Base-by-base conservation (phyloP, 2,888 invertebrate genomes). In the Xiphydria camelus region DNA sequence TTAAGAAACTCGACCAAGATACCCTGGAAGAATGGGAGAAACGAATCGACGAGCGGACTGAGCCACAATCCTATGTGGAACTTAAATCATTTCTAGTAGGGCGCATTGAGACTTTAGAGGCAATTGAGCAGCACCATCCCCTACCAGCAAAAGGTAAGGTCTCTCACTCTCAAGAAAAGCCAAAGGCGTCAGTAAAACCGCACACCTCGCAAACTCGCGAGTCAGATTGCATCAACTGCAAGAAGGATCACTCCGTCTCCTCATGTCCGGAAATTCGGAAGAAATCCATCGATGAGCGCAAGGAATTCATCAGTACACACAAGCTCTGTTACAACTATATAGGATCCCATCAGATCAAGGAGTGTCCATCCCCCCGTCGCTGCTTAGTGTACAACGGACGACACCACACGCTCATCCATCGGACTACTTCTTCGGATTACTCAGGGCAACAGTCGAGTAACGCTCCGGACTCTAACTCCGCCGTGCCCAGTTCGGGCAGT, bases 51-150 rank as follows among this genome's bases (percentile, higher is more conserved):
- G 37, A 9, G 44, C 34, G 17, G 41, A 29, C 6, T 47, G 49
- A 45, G 44, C 49, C 20, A 10, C 38, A 1, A 20, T 25, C 4
- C 26, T 49, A 5, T 41, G 52, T 1, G 21, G 23, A 5, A 3
- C n/a, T n/a, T n/a, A n/a, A n/a, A n/a, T n/a, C n/a, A n/a, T n/a
- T n/a, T n/a, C n/a, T n/a, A n/a, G n/a, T 39, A 1, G 34, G 31
- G 6, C 35, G 44, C 9, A 23, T 44, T 2, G 34, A 23, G 4
- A 43, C 51, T 4, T 35, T 40, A 12, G 49, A 46, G 29, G 41
- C 22, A 2, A 22, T 37, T 15, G 41, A 32, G 6, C 34, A 39
- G n/a, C n/a, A n/a, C n/a, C n/a, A n/a, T n/a, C n/a, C n/a, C n/a
- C n/a, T n/a, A n/a, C n/a, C n/a, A n/a, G n/a, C n/a, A n/a, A n/a